These are phyloP conservation scores for Scophthalmus maximus DNA, from an alignment of 2,113 vertebrate genomes.

Conservation along the genomic window DNA sequence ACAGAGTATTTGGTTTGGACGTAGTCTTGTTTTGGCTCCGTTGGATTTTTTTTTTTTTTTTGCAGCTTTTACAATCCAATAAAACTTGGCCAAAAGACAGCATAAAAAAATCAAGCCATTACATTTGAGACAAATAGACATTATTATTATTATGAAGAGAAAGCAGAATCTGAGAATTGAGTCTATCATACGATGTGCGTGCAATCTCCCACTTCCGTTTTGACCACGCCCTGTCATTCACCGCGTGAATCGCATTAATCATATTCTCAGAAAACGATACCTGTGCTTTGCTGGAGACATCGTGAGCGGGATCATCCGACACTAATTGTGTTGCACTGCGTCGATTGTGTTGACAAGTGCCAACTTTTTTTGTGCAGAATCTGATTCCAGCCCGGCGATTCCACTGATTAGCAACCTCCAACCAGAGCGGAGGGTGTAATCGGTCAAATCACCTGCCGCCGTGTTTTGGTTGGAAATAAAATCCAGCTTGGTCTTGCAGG, in stretches of 20 bases:
- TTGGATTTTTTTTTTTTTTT: background rate
- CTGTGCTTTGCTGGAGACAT: background rate
- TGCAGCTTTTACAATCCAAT: too few relatives aligned
- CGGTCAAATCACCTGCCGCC: conserved; percentile 53
- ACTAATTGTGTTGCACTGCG: conserved; percentile 12
- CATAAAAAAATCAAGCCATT: too few relatives aligned
- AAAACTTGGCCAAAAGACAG: too few relatives aligned
- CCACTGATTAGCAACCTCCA: conserved; percentile 57
- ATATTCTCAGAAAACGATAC: background rate
- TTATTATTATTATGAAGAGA: too few relatives aligned
- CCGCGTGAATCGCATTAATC: background rate
- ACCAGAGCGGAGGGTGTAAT: conserved; percentile 41
- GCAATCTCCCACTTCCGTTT: background rate
- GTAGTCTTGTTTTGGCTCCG: background rate
- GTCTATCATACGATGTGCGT: too few relatives aligned
- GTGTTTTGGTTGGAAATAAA: conserved; percentile 45
- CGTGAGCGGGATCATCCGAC: conserved; percentile 1
- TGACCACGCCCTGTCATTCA: background rate
- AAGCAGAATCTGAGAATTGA: background rate
- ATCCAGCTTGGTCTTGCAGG: conserved; percentile 22
- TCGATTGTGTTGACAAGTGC: conserved; percentile 12
- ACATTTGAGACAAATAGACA: too few relatives aligned
- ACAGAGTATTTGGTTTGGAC: too few relatives aligned
- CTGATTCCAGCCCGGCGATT: conserved; percentile 39
- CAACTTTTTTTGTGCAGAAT: conserved; percentile 34